Conservation (phyloP, 2,113 vertebrate genomes). For the Saccopteryx leptura region DNA sequence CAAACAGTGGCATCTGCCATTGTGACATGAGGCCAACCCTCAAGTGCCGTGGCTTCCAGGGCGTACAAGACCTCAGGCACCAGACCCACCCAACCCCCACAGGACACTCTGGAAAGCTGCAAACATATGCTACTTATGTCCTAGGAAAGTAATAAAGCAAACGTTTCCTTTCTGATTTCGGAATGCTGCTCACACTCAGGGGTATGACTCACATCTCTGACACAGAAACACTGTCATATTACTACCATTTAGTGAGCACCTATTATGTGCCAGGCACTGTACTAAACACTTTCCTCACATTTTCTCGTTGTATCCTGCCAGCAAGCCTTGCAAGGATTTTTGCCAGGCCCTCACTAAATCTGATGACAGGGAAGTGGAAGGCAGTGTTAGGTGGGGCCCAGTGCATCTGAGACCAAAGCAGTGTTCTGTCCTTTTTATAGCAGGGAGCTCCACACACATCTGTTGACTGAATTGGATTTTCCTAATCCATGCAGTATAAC, state of each 20-base stretch:
- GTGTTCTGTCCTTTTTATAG: not conserved
- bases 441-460: not conserved
- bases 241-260: not conserved
- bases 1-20: not conserved
- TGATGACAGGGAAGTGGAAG: not conserved
- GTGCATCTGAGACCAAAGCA: not conserved
- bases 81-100: not conserved
- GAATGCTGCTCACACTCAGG: not conserved
- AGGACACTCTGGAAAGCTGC: not conserved
- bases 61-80: not conserved
- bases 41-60: not conserved
- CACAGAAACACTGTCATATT: not conserved
- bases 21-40: not conserved
- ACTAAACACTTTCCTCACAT: not conserved
- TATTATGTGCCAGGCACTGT: not conserved
- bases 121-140: rapidly evolving
- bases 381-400: not conserved
- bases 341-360: not conserved
- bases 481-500: not conserved
- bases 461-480: not conserved
- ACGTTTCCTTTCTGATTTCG: not conserved
- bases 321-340: not conserved
- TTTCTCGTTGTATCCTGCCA: not conserved
- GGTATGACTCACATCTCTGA: not conserved
- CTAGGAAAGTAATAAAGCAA: not conserved